Conservation (phyloP, 2,113 vertebrate genomes). For the Rhodinocichla rosea region DNA sequence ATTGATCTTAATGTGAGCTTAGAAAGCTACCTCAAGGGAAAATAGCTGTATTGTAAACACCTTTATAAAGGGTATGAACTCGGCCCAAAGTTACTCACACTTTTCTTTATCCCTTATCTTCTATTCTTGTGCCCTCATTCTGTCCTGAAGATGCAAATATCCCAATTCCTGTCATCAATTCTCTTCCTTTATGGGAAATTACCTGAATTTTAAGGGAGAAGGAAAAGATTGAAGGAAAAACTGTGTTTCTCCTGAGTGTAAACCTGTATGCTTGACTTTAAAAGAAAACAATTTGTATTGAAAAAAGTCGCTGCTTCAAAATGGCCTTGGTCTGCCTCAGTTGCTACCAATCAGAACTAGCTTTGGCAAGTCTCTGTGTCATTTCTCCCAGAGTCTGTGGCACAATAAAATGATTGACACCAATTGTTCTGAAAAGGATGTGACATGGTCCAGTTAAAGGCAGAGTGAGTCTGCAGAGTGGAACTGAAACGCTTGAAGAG, state of each 20-base stretch:
- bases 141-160: not conserved
- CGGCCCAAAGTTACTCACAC: not conserved
- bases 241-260: not conserved
- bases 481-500: slow-evolving; percentile 44
- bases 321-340: not conserved
- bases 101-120: not conserved
- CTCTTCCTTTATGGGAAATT: not conserved
- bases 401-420: slow-evolving; percentile 10
- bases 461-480: slow-evolving; percentile 6
- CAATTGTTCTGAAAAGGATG: not conserved
- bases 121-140: not conserved
- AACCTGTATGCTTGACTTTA: not conserved
- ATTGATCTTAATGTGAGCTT: not conserved
- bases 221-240: not conserved
- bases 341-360: not conserved
- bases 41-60: not conserved
- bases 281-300: not conserved
- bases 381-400: not conserved
- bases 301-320: not conserved
- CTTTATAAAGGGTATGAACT: not conserved
- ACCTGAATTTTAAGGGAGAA: not conserved
- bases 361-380: not conserved
- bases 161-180: not conserved
- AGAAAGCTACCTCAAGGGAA: not conserved
- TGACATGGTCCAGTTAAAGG: not conserved